These are phyloP conservation scores for Paratrypauchen microcephalus DNA, from an alignment of 2,797 vertebrate species.

Conservation along the genomic window DNA sequence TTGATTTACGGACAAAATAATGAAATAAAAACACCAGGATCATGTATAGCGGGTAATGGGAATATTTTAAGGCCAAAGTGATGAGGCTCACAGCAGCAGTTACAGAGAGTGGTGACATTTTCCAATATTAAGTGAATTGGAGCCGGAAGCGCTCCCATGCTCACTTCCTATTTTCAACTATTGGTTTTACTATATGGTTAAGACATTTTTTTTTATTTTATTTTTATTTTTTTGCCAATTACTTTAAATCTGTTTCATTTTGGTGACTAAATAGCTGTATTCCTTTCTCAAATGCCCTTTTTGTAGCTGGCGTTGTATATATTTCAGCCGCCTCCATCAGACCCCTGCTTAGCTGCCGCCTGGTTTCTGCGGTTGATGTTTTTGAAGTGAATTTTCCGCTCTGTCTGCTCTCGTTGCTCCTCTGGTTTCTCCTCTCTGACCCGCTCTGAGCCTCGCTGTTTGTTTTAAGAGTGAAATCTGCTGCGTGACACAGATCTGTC, in stretches of 20 bases:
- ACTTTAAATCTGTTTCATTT: not conserved
- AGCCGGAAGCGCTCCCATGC: too few species aligned
- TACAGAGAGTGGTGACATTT: too few species aligned
- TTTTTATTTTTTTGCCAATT: not conserved
- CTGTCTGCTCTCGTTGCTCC: slow-evolving; percentile 60
- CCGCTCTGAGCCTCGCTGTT: slow-evolving; percentile 63
- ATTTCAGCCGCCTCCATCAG: slow-evolving; percentile 14
- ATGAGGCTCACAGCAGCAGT: too few species aligned
- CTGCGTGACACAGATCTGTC: slow-evolving; percentile 57
- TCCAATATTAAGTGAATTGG: too few species aligned
- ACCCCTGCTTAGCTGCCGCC: slow-evolving; percentile 45
- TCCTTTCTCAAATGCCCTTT: not conserved
- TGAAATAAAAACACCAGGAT: too few species aligned
- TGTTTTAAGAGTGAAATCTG: slow-evolving; percentile 44
- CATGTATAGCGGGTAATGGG: too few species aligned
- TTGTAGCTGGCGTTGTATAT: not conserved
- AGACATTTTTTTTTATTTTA: too few species aligned
- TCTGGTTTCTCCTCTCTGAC: slow-evolving; percentile 50
- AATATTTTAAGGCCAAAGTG: too few species aligned
- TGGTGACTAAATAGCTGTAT: not conserved
- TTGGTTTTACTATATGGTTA: too few species aligned
- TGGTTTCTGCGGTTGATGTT: slow-evolving; percentile 44
- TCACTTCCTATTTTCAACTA: too few species aligned
- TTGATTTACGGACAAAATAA: too few species aligned
- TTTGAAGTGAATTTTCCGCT: slow-evolving; percentile 64